A percentile compares a stretch with the other conserved stretches of the same genome.
Conservation (phyloP, 92 coral and sea anemone genomes). For the Chrysogorgia sp. region DNA sequence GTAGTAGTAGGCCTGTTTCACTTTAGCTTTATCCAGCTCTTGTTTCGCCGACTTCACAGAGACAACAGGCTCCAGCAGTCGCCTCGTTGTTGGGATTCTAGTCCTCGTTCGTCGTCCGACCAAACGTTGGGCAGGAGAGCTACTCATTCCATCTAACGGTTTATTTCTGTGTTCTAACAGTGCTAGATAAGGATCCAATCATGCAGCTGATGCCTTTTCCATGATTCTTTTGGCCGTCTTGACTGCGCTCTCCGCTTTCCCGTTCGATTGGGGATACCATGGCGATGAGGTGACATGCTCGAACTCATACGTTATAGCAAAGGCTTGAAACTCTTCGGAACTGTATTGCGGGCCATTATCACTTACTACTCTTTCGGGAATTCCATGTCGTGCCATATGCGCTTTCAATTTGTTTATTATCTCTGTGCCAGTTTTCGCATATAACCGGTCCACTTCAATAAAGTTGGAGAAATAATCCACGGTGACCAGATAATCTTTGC, state of each 20-base stretch:
- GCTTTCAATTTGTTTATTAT: too few species aligned
- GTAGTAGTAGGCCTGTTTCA: constrained; percentile 7
- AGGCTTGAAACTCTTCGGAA: too few species aligned
- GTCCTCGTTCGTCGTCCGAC: constrained; percentile 12
- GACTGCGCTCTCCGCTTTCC: too few species aligned
- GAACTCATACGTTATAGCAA: too few species aligned
- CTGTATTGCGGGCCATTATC: too few species aligned
- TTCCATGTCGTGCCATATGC: too few species aligned
- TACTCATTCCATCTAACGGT: constrained; percentile 27
- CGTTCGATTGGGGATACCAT: too few species aligned
- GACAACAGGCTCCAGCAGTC: neutral
- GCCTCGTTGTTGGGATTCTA: constrained; percentile 2
- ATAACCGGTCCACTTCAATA: constrained; percentile 15
- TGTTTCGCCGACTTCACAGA: neutral
- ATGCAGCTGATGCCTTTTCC: constrained; percentile 5
- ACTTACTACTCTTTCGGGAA: too few species aligned
- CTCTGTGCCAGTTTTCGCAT: too few species aligned
- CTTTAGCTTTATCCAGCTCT: constrained; percentile 12
- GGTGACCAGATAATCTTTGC: constrained; percentile 8
- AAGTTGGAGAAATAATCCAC: constrained; percentile 21
- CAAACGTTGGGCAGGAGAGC: constrained; percentile 15
- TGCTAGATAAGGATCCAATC: constrained; percentile 25
- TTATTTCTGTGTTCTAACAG: constrained; percentile 37
- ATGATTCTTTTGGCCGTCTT: constrained; percentile 21
- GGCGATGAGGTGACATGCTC: too few species aligned